Conservation (phyloP, 2,888 invertebrate species). For the Zonitis immaculata region DNA sequence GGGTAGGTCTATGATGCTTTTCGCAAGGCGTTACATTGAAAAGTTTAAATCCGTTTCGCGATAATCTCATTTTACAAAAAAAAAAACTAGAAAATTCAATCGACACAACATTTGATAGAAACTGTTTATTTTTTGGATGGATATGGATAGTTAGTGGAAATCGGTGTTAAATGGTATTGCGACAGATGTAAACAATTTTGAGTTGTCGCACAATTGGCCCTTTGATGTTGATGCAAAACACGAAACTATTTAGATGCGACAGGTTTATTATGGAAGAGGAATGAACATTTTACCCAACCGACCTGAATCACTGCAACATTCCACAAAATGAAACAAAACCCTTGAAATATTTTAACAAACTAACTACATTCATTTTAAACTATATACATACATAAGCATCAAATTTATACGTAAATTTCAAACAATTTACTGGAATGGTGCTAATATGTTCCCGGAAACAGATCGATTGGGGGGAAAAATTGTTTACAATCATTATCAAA, state of each 20-base stretch:
- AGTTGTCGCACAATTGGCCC: conserved; percentile 17
- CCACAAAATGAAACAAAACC: conserved; percentile 21
- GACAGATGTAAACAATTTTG: conserved; percentile 25
- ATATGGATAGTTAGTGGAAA: too few species aligned
- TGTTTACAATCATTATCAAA: neutral
- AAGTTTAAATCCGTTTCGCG: too few species aligned
- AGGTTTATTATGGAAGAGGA: conserved; percentile 28
- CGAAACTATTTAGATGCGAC: conserved; percentile 27
- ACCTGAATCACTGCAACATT: conserved; percentile 29
- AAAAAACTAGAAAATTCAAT: too few species aligned
- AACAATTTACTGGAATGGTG: too few species aligned
- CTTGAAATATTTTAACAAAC: conserved; percentile 25
- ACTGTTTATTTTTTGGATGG: too few species aligned
- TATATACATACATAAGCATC: neutral
- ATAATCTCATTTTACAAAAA: too few species aligned
- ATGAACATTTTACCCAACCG: conserved; percentile 25
- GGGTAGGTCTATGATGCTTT: too few species aligned
- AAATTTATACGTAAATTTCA: neutral
- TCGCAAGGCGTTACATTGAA: too few species aligned
- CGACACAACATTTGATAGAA: too few species aligned
- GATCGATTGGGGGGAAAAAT: neutral
- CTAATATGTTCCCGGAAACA: too few species aligned
- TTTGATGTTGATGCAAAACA: conserved; percentile 24
- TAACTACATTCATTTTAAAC: conserved; percentile 15
- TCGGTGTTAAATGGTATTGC: conserved; percentile 22